Base-by-base conservation (phyloP, 2,113 vertebrate species). In the Synchiropus splendidus region DNA sequence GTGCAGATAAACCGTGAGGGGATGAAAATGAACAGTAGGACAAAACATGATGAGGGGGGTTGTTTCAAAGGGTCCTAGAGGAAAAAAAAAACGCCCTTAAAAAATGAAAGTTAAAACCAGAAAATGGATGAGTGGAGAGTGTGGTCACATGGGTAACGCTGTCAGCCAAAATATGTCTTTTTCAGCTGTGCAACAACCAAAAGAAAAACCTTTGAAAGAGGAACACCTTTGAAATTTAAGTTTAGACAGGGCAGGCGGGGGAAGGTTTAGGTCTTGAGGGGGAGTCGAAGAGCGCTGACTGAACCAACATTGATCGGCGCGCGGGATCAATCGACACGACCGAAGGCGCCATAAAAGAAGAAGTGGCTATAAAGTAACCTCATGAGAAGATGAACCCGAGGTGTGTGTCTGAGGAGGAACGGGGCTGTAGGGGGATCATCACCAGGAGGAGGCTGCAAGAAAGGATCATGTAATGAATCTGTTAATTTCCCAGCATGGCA, bases 281-380 rank as follows among this genome's bases (percentile, higher is more conserved):
- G 5, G 14, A 10, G 16, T 2, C 9, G 37, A 45, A 52, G 65
- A 67, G 53, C 60, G 66, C 79, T 72, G 79, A 79, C 77, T 70
- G 63, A 64, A 82, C 71, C 65, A 80, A 13, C 40, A 75, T 73
- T 70, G 67, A 83, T 77, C 71, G 67, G 53, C 73, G 57, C 54
- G 45, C 33, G 37, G 46, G 69, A 84, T 85, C 71, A 72, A 81
- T 79, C 48, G 48, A 72, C 68, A 72, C 54, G 53, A 58, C 65
- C 34, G 10, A 51, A 62, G 68, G 73, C 54, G 45, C 45, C 36
- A 51, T 50, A 56, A 47, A 54, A 36, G 50, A 68, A 52, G 51
- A 54, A 57, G 13, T 27, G 21, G 21, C 21, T 27, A 27, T 27
- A 27, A 27, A 27, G 21, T 27, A 27, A 27, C 21, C 21, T 27